These are phyloP conservation scores for Porites australiensis DNA, from an alignment of 64 coral and sea anemone genomes.

Conservation along the genomic window DNA sequence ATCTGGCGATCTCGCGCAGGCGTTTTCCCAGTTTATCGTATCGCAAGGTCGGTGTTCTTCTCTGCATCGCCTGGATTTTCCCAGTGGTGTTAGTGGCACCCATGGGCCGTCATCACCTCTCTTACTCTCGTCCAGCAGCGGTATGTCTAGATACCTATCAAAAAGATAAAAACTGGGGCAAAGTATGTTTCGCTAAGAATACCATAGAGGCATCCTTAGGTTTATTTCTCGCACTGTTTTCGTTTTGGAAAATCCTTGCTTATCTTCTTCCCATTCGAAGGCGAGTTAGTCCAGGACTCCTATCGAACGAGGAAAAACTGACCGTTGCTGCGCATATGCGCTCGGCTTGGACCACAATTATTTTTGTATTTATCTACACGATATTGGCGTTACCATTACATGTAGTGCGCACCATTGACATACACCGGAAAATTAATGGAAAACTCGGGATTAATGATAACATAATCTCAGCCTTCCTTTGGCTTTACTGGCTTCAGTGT, in stretches of 20 bases:
- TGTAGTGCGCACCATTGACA: not conserved
- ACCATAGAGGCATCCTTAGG: not conserved
- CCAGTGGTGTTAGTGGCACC: not conserved
- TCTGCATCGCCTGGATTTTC: not conserved
- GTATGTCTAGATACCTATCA: not conserved
- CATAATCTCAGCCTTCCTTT: not conserved
- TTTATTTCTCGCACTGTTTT: not conserved
- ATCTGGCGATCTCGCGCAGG: not conserved
- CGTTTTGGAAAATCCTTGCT: slow-evolving; percentile 15
- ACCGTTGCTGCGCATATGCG: not conserved
- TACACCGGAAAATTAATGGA: not conserved
- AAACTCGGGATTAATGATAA: not conserved
- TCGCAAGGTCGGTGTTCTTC: not conserved
- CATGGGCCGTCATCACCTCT: not conserved
- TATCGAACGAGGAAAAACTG: slow-evolving; percentile 33
- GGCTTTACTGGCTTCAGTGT: slow-evolving; percentile 17
- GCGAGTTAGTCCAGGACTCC: not conserved
- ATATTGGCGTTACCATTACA: not conserved
- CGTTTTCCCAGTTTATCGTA: slow-evolving; percentile 24
- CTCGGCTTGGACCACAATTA: not conserved
- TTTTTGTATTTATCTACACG: not conserved
- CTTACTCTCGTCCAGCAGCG: not conserved
- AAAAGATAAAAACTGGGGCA: not conserved
- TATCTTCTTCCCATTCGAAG: not conserved
- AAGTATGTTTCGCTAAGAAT: not conserved